A percentile compares a stretch with the other conserved stretches of the same genome.
phyloP scores from a whole-genome alignment of 2,888 invertebrate genomes.

The Zygaena filipendulae region DNA sequence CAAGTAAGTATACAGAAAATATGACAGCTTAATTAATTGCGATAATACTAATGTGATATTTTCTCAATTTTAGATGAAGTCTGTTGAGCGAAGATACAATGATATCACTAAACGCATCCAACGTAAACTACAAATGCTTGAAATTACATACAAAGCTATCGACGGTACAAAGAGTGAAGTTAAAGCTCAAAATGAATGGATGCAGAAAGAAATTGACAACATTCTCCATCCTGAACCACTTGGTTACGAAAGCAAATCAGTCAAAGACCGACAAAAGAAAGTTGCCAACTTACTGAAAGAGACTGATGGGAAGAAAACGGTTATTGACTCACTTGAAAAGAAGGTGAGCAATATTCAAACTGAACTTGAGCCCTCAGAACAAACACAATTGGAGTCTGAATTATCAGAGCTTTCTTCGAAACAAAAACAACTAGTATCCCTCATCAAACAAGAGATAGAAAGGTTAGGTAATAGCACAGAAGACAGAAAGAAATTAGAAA shows the following conservation, averaged over 20 bases:
- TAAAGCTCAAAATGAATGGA: slow-evolving; percentile 82
- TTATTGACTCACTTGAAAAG: slow-evolving; percentile 85
- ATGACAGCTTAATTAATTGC: background rate
- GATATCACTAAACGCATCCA: slow-evolving; percentile 87
- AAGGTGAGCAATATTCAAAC: slow-evolving; percentile 85
- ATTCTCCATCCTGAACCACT: slow-evolving; percentile 74
- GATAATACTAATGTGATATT: slow-evolving; percentile 1
- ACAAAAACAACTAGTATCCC: slow-evolving; percentile 77
- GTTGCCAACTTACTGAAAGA: slow-evolving; percentile 83
- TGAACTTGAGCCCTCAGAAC: slow-evolving; percentile 87
- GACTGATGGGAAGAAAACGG: slow-evolving; percentile 84
- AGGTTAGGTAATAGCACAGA: slow-evolving; percentile 76
- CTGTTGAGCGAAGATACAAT: slow-evolving; percentile 84
- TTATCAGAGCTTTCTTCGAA: slow-evolving; percentile 78
- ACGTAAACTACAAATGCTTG: slow-evolving; percentile 84
- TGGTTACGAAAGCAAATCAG: slow-evolving; percentile 81
- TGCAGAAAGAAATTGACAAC: slow-evolving; percentile 76
- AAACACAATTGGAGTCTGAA: slow-evolving; percentile 79
- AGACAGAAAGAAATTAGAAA: slow-evolving; percentile 80
- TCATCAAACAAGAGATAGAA: slow-evolving; percentile 79
- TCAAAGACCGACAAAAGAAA: slow-evolving; percentile 78
- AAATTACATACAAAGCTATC: slow-evolving; percentile 85
- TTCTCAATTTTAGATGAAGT: slow-evolving; percentile 71
- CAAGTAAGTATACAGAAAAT: slow-evolving; percentile 57
- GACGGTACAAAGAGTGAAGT: slow-evolving; percentile 86